phyloP scores from a whole-genome alignment of 2,888 invertebrate species.

The Adelphocoris suturalis region DNA sequence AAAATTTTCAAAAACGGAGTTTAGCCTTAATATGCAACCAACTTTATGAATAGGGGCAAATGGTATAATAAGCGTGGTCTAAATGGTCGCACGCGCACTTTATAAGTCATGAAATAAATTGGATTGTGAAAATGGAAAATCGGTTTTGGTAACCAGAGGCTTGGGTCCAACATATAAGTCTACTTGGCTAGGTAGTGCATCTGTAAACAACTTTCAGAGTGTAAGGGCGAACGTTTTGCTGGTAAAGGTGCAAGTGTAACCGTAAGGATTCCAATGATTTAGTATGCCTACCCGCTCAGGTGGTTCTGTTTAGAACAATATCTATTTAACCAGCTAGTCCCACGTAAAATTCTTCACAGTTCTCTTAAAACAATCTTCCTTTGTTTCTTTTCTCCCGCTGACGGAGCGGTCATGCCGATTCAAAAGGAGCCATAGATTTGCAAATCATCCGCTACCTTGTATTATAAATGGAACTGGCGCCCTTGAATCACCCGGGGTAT shows the following conservation, averaged over 20 bases:
- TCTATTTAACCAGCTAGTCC: constrained; percentile 38
- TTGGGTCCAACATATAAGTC: too few relatives aligned
- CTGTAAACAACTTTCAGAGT: background rate
- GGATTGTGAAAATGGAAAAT: too few relatives aligned
- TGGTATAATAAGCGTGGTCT: too few relatives aligned
- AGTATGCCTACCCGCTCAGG: constrained; percentile 39
- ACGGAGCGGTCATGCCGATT: constrained; percentile 6
- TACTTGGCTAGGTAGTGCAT: too few relatives aligned
- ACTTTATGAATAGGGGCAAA: too few relatives aligned
- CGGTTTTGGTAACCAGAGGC: too few relatives aligned
- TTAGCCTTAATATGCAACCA: too few relatives aligned
- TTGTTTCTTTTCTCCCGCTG: constrained; percentile 2
- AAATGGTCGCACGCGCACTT: too few relatives aligned
- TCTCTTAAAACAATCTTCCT: constrained; percentile 17
- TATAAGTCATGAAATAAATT: too few relatives aligned
- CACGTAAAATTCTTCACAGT: constrained; percentile 18
- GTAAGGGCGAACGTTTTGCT: background rate
- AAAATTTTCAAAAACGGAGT: too few relatives aligned
- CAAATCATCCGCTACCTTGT: constrained; percentile 61
- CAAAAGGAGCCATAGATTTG: constrained; percentile 52
- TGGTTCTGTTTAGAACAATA: constrained; percentile 43
- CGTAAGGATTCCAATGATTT: constrained; percentile 13
- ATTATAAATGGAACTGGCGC: constrained; percentile 60
- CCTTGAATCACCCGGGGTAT: constrained; percentile 64
- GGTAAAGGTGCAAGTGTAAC: background rate